Conservation (phyloP, 2,113 vertebrate species). For the Noctilio leporinus region DNA sequence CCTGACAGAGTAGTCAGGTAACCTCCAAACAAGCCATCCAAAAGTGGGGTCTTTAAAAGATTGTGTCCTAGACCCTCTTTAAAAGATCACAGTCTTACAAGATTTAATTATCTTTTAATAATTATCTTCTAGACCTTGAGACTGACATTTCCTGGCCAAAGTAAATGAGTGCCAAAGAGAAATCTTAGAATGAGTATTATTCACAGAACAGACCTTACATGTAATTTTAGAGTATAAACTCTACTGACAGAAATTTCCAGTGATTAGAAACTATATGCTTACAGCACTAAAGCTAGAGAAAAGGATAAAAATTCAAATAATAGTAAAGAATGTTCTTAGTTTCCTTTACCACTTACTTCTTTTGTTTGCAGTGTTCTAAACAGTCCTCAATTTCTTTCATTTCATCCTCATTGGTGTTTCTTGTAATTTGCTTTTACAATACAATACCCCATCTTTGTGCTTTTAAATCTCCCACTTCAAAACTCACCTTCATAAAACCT, state of each 20-base stretch:
- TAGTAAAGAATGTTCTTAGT: not conserved
- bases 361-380: not conserved
- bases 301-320: not conserved
- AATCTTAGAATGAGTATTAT: not conserved
- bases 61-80: not conserved
- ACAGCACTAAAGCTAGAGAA: not conserved
- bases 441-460: not conserved
- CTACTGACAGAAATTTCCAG: not conserved
- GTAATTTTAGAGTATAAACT: not conserved
- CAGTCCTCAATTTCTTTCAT: not conserved
- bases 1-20: not conserved
- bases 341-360: not conserved
- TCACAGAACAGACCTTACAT: not conserved
- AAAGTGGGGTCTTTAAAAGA: not conserved
- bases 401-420: not conserved
- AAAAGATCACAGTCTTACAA: not conserved
- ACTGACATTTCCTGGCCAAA: conserved; percentile 19
- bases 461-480: conserved; percentile 39
- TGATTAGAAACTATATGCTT: not conserved
- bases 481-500: conserved; percentile 28
- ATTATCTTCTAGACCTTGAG: conserved; percentile 33
- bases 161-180: not conserved
- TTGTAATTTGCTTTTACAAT: not conserved
- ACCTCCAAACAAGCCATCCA: not conserved
- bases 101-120: conserved; percentile 22